Percentiles rank a stretch among this genome's conserved stretches.
phyloP scores from a whole-genome alignment of 1,140 invertebrate genomes.

The Lepidurus packardi region DNA sequence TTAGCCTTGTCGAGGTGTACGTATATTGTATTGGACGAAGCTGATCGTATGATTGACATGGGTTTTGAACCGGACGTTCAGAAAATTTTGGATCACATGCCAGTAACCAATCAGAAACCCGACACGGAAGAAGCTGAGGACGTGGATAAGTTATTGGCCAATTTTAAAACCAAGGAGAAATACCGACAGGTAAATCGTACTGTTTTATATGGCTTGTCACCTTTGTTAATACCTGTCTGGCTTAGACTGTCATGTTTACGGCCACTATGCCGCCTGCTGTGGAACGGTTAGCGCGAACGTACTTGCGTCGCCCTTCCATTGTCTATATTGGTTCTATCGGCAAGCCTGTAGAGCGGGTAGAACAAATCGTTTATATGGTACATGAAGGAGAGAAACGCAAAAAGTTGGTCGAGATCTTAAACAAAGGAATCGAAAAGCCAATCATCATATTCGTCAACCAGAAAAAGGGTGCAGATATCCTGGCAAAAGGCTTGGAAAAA shows the following conservation, averaged over 20 bases:
- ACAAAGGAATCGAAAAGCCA: constrained; percentile 84
- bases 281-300: constrained; percentile 89
- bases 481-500: constrained; percentile 95
- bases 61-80: constrained; percentile 96
- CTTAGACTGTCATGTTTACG: constrained; percentile 98
- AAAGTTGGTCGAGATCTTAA: constrained; percentile 79
- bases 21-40: constrained; percentile 88
- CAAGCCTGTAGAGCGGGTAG: constrained; percentile 94
- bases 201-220: background rate
- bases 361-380: constrained; percentile 96
- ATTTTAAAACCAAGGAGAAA: constrained; percentile 96
- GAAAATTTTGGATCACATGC: constrained; percentile 97
- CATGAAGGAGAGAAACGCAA: constrained; percentile 88
- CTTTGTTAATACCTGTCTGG: constrained; percentile 30
- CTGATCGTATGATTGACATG: constrained; percentile 99
- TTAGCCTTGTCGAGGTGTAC: constrained; percentile 93
- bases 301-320: constrained; percentile 89
- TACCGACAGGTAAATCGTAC: constrained; percentile 67
- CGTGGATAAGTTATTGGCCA: constrained; percentile 79
- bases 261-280: constrained; percentile 99
- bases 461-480: constrained; percentile 97
- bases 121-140: constrained; percentile 98
- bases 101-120: constrained; percentile 96
- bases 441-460: constrained; percentile 99
- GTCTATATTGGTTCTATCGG: constrained; percentile 98